Evolutionary conservation across 1,140 invertebrate species (phyloP), one percentile per base, ranked within the genome.

Genomic region (Drosophila tristis): DNA sequence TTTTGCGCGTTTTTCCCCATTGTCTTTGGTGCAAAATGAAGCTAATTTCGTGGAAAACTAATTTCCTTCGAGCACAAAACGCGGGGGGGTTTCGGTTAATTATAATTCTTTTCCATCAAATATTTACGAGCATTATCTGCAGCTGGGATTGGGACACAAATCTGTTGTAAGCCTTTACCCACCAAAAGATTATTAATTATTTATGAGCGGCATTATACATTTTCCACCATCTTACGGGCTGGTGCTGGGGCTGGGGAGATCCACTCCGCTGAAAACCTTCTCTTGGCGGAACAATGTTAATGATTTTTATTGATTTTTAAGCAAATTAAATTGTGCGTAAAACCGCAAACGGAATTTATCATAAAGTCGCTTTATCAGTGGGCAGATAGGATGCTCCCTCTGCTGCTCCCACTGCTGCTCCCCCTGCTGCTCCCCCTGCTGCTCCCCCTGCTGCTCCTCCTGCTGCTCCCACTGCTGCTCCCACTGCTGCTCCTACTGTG

Each of bases 261-360:
- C 16, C 16, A 16, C 16, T 35, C 7, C 29, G 3, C 29, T 26
- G 25, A 13, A 13, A 42, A 45, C 43, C 23, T 53, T 50, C 49
- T 47, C 20, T 23, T 29, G 16, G 31, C 15, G 35, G 29, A 50
- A 59, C 71, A 39, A 66, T 55, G 55, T 68, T 82, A 78, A 87
- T 86, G 70, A 77, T 77, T 82, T 87, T 87, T 84, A 87, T 87
- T 89, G 84, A 87, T 87, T 89, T 87, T 87, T 74, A 89, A 90
- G 75, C 85, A 89, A 90, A 89, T 89, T 80, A 89, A 89, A 89
- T 89, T 89, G 85, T 61, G 84, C 85, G 84, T 89, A 71, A 89
- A 13, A 84, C 85, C 84, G 59, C 80, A 84, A 84, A 71, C 62
- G 59, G 80, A 90, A 90, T 89, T 89, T 89, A 89, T 89, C 73